Percentiles rank a stretch among this genome's conserved stretches.
These are phyloP conservation scores for Camptogramma bilineatum DNA, from an alignment of 2,888 invertebrate genomes.

Conservation along the genomic window DNA sequence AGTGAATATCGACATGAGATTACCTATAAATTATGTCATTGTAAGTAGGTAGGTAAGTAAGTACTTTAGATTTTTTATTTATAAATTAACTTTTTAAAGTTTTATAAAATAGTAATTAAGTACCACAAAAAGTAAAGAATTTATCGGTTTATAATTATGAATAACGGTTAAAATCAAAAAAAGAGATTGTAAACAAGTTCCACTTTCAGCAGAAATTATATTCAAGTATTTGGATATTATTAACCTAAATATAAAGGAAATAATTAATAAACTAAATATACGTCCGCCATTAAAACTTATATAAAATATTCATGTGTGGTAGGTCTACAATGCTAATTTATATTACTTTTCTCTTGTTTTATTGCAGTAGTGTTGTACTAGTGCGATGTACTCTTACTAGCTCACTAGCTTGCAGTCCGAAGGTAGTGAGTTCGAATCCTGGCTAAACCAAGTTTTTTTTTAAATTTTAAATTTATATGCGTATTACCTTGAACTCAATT, in stretches of 20 bases:
- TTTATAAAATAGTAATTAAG: no score
- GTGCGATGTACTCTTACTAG: no score
- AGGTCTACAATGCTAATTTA: conserved; percentile 4
- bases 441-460: background rate
- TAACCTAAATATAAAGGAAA: conserved; percentile 38
- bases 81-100: no score
- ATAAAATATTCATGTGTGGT: conserved; percentile 10
- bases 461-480: no score
- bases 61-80: no score
- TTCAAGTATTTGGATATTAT: conserved; percentile 36
- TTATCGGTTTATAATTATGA: background rate
- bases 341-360: background rate
- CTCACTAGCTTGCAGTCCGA: no score
- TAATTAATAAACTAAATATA: conserved; percentile 35
- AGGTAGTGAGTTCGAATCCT: background rate
- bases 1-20: no score
- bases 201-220: conserved; percentile 34
- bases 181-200: conserved; percentile 46
- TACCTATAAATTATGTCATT: no score
- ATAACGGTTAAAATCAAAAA: conserved; percentile 19
- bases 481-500: no score
- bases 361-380: no score
- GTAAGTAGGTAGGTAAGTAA: no score
- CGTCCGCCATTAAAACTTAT: conserved; percentile 38
- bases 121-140: no score